Conservation (phyloP, 2,888 invertebrate genomes). For the Eristalinus aeneus region DNA sequence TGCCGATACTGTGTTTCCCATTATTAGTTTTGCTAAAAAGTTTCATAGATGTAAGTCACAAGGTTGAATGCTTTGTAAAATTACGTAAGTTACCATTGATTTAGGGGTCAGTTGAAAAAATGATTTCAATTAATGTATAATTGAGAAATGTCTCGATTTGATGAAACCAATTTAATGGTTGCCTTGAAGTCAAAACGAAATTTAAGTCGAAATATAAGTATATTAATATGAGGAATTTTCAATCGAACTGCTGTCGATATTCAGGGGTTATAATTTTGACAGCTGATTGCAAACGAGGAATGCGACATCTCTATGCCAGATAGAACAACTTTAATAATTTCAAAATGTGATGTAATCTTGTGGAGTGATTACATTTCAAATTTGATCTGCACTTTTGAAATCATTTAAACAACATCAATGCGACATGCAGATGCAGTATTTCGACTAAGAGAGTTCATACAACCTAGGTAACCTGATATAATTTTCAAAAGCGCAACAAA, state of each 20-base stretch:
- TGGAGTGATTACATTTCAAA: background rate
- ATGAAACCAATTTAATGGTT: background rate
- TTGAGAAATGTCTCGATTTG: background rate
- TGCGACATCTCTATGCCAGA: background rate
- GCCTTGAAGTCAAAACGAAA: background rate
- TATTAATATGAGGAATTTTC: background rate
- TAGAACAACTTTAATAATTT: background rate
- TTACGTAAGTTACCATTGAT: conserved; percentile 53
- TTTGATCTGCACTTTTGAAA: too few relatives aligned
- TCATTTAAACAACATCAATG: too few relatives aligned
- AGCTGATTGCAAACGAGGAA: background rate
- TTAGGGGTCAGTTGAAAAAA: background rate
- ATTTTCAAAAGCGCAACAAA: too few relatives aligned
- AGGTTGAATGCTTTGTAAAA: background rate
- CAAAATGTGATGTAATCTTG: background rate
- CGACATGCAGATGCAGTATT: too few relatives aligned
- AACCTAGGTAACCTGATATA: too few relatives aligned
- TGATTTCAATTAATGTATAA: background rate
- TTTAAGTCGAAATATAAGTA: background rate
- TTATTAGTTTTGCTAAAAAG: conserved; percentile 72
- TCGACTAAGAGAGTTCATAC: too few relatives aligned
- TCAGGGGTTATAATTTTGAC: background rate
- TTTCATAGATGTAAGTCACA: conserved; percentile 2
- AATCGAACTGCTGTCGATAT: background rate
- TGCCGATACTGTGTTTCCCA: conserved; percentile 84